These are phyloP conservation scores for Galeruca laticollis DNA, from an alignment of 2,888 invertebrate species.

Conservation along the genomic window DNA sequence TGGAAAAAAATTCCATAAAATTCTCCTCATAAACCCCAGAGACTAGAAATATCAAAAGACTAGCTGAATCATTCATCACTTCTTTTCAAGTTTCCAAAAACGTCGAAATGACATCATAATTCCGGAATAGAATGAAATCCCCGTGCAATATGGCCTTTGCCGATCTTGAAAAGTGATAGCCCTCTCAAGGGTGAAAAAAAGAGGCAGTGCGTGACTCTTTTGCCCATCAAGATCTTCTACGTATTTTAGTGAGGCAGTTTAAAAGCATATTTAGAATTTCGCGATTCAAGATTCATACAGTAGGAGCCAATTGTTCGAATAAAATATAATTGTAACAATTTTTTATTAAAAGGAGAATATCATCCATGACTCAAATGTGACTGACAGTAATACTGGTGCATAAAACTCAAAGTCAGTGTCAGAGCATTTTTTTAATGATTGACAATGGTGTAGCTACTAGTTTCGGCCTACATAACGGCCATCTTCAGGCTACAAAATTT, in stretches of 20 bases:
- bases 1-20: not conserved
- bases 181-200: conserved; percentile 43
- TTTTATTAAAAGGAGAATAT: no score
- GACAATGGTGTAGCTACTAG: no score
- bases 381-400: no score
- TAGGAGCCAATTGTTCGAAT: not conserved
- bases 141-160: conserved; percentile 48
- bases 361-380: no score
- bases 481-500: no score
- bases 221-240: conserved; percentile 20
- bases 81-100: conserved; percentile 18
- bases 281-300: not conserved
- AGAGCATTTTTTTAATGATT: no score
- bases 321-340: no score
- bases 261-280: not conserved
- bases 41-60: conserved; percentile 16
- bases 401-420: no score
- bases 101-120: conserved; percentile 38
- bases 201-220: conserved; percentile 43
- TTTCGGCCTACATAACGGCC: no score
- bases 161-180: conserved; percentile 49
- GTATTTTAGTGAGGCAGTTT: conserved; percentile 12
- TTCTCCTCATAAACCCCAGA: not conserved
- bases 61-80: conserved; percentile 34
- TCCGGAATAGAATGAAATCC: conserved; percentile 40